Base-by-base conservation (phyloP, 2,797 vertebrate genomes). In the Catharus ustulatus region DNA sequence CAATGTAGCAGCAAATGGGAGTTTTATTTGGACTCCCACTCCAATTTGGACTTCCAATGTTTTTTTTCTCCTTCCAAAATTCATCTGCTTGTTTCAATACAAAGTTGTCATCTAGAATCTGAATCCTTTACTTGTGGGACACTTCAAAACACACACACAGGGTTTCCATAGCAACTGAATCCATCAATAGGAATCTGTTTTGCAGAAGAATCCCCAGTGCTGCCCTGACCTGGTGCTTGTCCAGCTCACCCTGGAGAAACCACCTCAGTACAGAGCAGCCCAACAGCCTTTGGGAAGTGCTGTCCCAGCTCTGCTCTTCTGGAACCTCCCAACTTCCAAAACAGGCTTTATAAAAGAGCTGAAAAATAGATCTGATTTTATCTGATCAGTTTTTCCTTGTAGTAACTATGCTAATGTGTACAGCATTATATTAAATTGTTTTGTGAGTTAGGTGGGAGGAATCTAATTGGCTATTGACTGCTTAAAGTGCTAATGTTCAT, bases 131-230 rank as follows among this genome's bases (percentile, higher is more conserved):
- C 0, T 0, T 46, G 10, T 73, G 77, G 69, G 80, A 88, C 34
- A 26, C 59, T 84, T 82, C 73, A 68, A 80, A 77, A 54, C 38
- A 55, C 58, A 38, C 14, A 63, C 18, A 49, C 3, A 23, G 23
- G 18, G 77, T 92, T 79, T 49, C 90, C 83, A 19, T 79, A 82
- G 88, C 74, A 91, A 93, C 83, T 11, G 55, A 45, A n/a, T 87
- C 76, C 52, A 36, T 82, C 92, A 43, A 32, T 15, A 84, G 71
- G 71, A 73, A 81, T 8, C 67, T 46, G 16, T 72, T 91, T 45
- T 48, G 42, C 61, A 59, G 71, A 72, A 87, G 87, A 90, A 88
- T 82, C 42, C 87, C 38, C 49, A 42, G n/a, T n/a, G 63, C 76
- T 80, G 36, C 36, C 27, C 45, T 14, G 0, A n/a, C 45, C 55